Evolutionary conservation across 2,888 invertebrate species (phyloP).

Genomic region (Hylaea fasciaria): DNA sequence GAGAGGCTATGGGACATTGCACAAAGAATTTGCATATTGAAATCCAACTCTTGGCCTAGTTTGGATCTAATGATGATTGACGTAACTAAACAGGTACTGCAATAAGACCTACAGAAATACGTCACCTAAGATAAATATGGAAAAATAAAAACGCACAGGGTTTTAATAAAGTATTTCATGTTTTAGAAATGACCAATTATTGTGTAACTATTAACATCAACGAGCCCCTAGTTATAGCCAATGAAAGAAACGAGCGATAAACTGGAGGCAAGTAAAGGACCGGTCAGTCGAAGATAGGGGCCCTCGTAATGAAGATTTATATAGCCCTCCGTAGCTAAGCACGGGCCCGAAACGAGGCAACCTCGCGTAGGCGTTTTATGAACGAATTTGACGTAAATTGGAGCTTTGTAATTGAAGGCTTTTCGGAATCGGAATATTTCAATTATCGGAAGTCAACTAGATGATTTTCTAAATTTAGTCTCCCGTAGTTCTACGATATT

Average conservation of each 20-base stretch:
- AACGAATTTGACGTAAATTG: constrained; percentile 20
- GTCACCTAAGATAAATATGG: too few relatives aligned
- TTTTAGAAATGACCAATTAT: too few relatives aligned
- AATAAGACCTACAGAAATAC: not conserved
- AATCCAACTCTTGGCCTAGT: constrained; percentile 21
- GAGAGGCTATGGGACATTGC: constrained; percentile 17
- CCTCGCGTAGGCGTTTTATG: constrained; percentile 27
- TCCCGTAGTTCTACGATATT: too few relatives aligned
- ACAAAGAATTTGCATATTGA: constrained; percentile 18
- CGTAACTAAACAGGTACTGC: not conserved
- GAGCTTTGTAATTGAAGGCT: constrained; percentile 20
- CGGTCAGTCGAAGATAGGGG: constrained; percentile 55
- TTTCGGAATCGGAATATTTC: constrained; percentile 11
- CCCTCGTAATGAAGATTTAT: constrained; percentile 69
- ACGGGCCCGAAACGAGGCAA: constrained; percentile 7
- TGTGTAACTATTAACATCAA: not conserved
- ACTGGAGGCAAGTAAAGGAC: constrained; percentile 56
- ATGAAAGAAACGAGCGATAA: constrained; percentile 54
- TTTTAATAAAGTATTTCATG: too few relatives aligned
- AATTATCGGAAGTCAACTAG: constrained; percentile 6
- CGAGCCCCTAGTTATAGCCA: constrained; percentile 50
- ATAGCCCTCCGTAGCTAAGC: constrained; percentile 39
- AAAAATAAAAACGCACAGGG: too few relatives aligned
- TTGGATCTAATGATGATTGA: constrained; percentile 6
- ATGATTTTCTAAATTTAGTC: not conserved